Conservation (phyloP, 1,140 invertebrate species). For the Nephotettix cincticeps region DNA sequence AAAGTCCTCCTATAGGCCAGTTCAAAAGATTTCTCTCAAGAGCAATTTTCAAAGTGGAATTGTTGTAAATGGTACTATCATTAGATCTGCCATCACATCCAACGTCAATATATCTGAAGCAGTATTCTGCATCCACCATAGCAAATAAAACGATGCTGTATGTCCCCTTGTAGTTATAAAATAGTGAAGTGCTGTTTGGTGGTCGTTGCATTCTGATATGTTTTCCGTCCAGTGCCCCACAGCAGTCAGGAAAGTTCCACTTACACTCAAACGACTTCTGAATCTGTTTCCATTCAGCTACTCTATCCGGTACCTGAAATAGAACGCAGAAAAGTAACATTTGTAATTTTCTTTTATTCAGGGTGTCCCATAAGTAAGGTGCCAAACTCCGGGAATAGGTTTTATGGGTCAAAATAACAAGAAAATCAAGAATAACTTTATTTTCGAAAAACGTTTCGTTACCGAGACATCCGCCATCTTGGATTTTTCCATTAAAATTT, state of each 20-base stretch:
- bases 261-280: constrained; percentile 39
- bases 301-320: too few relatives aligned
- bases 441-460: too few relatives aligned
- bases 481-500: too few relatives aligned
- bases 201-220: constrained; percentile 45
- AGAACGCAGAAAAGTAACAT: too few relatives aligned
- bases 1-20: constrained; percentile 41
- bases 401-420: too few relatives aligned
- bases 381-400: too few relatives aligned
- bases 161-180: constrained; percentile 47
- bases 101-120: constrained; percentile 41
- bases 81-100: constrained; percentile 44
- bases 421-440: too few relatives aligned
- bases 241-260: constrained; percentile 48
- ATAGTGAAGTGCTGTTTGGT: constrained; percentile 41
- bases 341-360: too few relatives aligned
- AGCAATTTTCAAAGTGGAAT: constrained; percentile 4
- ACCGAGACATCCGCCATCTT: too few relatives aligned
- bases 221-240: constrained; percentile 47
- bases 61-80: constrained; percentile 9
- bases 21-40: constrained; percentile 33
- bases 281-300: constrained; percentile 36
- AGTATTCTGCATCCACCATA: neutral
- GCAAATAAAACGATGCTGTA: neutral
- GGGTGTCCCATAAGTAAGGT: too few relatives aligned